Evolutionary conservation across 2,113 vertebrate species (phyloP), one percentile per base, ranked within the genome.

Genomic region (Aegypius monachus): DNA sequence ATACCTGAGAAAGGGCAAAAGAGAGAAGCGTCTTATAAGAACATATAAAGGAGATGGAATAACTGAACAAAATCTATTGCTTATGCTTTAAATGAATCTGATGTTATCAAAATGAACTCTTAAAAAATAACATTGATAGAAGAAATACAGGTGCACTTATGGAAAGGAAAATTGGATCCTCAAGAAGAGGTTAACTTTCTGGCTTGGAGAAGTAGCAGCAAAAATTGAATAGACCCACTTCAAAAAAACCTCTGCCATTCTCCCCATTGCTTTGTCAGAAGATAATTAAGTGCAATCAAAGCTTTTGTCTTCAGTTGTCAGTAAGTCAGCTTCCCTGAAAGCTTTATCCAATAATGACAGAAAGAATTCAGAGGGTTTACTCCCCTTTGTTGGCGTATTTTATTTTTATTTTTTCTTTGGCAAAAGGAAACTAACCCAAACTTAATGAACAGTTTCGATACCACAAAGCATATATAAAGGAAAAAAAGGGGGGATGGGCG

Each of bases 291-390:
- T 48, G 16, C 66, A 94, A 92, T 96, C 91, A 94, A 74, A 94
- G 87, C 62, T 97, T 95, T 97, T 97, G 96, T 96, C 97, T 97
- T 97, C 75, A 84, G 65, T 79, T 86, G 34, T 83, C 56, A 78
- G n/a, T 73, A 79, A 86, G 50, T 59, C 52, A 53, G 6, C 62
- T 88, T 92, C 89, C 58, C 45, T 22, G 85, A 82, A 61, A 72
- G 68, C 23, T 86, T 93, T 74, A 52, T 56, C 55, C 59, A 66
- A 9, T 84, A 38, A 50, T 17, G 16, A 23, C 8, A 59, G 63
- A 73, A 93, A 65, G 23, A 65, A 90, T 61, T 92, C 67, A 38
- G n/a, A 93, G 86, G n/a, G 50, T 68, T 92, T 65, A 17, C 43
- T 94, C 53, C 79, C 47, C 19, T 25, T 56, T 85, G 26, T n/a